A percentile compares a stretch with the other conserved stretches of the same genome.
phyloP scores from a whole-genome alignment of 2,888 invertebrate genomes.

The Notodonta dromedarius region DNA sequence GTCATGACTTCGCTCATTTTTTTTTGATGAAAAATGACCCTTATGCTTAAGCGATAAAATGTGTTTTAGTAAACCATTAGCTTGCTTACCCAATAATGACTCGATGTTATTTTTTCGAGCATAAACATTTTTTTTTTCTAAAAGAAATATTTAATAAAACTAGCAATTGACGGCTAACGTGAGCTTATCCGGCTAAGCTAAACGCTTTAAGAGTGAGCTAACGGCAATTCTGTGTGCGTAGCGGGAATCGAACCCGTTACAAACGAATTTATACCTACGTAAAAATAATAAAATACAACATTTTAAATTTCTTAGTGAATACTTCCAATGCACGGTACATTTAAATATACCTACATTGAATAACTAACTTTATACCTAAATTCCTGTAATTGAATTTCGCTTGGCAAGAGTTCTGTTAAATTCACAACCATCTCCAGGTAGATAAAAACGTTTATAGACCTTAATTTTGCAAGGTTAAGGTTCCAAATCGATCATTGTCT shows the following conservation, averaged over 20 bases:
- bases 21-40: conserved; percentile 7
- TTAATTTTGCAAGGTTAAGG: not conserved
- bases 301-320: not conserved
- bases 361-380: not conserved
- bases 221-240: too few species aligned
- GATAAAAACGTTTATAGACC: not conserved
- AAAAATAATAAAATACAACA: too few species aligned
- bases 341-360: not conserved
- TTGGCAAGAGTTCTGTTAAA: not conserved
- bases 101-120: not conserved
- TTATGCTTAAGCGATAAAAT: not conserved
- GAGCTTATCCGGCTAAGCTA: too few species aligned
- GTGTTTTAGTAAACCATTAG: not conserved
- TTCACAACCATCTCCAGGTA: not conserved
- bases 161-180: too few species aligned
- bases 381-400: not conserved
- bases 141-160: too few species aligned
- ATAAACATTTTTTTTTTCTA: too few species aligned
- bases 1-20: conserved; percentile 17
- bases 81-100: not conserved
- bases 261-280: too few species aligned
- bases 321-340: not conserved
- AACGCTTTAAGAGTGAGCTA: too few species aligned
- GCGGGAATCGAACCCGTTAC: too few species aligned
- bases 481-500: not conserved